A percentile compares a stretch with the other conserved stretches of the same genome.
phyloP scores from a whole-genome alignment of 1,140 invertebrate genomes.

The Bombus pascuorum region DNA sequence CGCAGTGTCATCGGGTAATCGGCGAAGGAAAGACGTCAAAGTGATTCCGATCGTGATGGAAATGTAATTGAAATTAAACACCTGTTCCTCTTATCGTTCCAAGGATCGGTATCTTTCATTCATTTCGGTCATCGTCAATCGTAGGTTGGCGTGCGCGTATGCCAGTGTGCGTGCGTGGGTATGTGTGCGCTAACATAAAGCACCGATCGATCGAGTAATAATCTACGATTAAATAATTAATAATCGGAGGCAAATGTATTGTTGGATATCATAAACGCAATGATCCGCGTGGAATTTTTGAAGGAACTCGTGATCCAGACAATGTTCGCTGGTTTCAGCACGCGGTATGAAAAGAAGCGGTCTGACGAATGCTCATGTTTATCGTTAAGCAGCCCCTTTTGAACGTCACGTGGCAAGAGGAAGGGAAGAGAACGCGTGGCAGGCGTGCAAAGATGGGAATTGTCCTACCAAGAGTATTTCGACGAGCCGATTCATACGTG shows the following conservation, averaged over 20 bases:
- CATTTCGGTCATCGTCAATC: background rate
- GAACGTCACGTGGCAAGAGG: background rate
- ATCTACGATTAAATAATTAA: background rate
- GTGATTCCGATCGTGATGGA: constrained; percentile 20
- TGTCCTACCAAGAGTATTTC: constrained; percentile 6
- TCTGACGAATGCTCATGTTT: background rate
- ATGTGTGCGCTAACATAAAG: background rate
- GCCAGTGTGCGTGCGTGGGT: background rate
- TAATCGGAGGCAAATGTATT: background rate
- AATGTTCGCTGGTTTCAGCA: background rate
- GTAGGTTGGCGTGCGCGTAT: background rate
- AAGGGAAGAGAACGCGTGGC: constrained; percentile 13
- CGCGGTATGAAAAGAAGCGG: background rate
- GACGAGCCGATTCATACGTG: constrained; percentile 40
- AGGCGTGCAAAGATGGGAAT: background rate
- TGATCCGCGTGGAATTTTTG: background rate
- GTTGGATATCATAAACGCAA: background rate
- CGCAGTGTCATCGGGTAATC: constrained; percentile 8
- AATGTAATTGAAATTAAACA: background rate
- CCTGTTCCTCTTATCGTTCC: background rate
- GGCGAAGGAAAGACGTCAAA: background rate
- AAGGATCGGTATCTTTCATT: background rate
- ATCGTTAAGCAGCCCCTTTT: background rate
- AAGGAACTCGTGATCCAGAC: background rate
- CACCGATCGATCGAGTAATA: background rate